Base-by-base conservation (phyloP, 2,888 invertebrate genomes). In the Eurytoma adleriae region DNA sequence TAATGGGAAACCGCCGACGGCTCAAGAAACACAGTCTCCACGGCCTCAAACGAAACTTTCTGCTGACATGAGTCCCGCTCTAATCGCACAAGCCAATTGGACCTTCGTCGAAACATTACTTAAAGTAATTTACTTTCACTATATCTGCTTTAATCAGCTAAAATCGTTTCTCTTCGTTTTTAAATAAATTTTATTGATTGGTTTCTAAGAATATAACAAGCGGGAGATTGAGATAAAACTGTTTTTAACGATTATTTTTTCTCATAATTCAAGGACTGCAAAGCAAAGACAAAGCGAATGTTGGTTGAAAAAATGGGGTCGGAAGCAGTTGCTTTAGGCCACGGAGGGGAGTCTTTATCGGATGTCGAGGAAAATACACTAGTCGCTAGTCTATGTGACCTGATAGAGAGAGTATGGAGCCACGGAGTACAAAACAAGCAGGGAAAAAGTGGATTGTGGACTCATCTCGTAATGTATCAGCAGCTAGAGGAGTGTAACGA, bases 261-360 rank as follows among this genome's bases (percentile, higher is more conserved):
- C 40, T 40, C 40, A 40, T 40, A 40, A 13, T 59, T 71, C 10
- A 77, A 97, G 96, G 97, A 97, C 91, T 96, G 96, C 86, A 97
- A 97, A 92, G 95, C 95, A 72, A 96, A 98, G 93, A 99, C 99
- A 0, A 99, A 99, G 92, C 93, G 99, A 84, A 99, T 99, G 98
- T 92, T 99, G 54, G 94, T 99, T n/a, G 98, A 99, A 88, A 99
- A 99, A 92, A 96, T 99, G 96, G 99, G 99, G 0, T 96, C 95
- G 4, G 99, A 99, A 92, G 99, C 99, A 13, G 96, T 97, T 1
- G 98, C 98, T 69, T 91, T 99, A 82, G 98, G 98, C 16, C 96
- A 98, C 83, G 95, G 95, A 59, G 95, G 95, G 62, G 97, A 97
- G 87, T 93, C 92, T 40, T 90, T 93, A n/a, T 93, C 93, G 0